Evolutionary conservation across 2,797 vertebrate genomes (phyloP).

Genomic region (Antennarius maculatus): DNA sequence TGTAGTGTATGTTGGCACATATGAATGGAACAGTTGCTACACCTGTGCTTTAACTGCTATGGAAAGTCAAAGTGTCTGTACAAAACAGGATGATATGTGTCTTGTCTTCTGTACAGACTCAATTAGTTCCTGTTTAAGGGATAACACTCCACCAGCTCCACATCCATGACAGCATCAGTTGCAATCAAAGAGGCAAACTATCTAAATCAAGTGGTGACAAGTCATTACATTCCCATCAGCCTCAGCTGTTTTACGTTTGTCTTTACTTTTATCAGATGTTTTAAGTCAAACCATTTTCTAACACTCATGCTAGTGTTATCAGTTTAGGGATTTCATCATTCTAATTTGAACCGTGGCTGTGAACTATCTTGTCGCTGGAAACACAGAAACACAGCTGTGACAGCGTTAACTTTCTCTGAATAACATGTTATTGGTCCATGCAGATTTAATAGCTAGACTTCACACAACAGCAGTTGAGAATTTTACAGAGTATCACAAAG

Average conservation of each 20-base stretch:
- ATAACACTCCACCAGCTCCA: not conserved
- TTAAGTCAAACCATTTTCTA: not conserved
- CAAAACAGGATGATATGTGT: constrained; percentile 21
- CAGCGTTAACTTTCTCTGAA: not conserved
- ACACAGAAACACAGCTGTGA: constrained; percentile 11
- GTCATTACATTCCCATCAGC: not conserved
- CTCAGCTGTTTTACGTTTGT: not conserved
- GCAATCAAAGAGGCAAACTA: too few species aligned
- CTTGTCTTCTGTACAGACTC: not conserved
- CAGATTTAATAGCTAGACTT: constrained; percentile 4
- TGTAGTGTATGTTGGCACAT: constrained; percentile 18
- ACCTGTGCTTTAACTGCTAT: constrained; percentile 50
- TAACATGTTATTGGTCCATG: not conserved
- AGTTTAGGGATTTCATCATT: not conserved
- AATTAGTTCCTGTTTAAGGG: constrained; percentile 1
- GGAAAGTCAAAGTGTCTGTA: constrained; percentile 28
- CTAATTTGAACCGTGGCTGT: not conserved
- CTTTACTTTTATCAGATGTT: not conserved
- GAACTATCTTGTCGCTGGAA: constrained; percentile 1
- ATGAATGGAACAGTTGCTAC: constrained; percentile 32
- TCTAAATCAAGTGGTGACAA: too few species aligned
- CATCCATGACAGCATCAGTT: not conserved
- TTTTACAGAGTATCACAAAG: not conserved
- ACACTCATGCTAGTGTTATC: not conserved
- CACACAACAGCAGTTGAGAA: not conserved